Percentiles rank a stretch among this genome's conserved stretches.
phyloP scores from a whole-genome alignment of 2,113 vertebrate genomes.

The Sorex fumeus region DNA sequence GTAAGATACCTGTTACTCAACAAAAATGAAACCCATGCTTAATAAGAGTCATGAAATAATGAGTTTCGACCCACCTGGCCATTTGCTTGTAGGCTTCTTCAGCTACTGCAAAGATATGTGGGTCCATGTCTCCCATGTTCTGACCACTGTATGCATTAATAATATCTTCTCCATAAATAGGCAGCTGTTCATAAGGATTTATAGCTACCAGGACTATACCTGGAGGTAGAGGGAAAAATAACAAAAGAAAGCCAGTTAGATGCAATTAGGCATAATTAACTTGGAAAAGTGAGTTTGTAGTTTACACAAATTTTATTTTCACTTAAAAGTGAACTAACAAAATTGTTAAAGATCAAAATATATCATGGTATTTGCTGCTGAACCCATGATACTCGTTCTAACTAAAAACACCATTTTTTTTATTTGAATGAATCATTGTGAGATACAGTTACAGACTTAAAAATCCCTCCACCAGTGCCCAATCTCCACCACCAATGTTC shows the following conservation, averaged over 20 bases:
- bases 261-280: background rate
- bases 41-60: constrained; percentile 49
- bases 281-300: background rate
- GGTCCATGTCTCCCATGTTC: constrained; percentile 99
- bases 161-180: constrained; percentile 98
- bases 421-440: too few species aligned
- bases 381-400: constrained; percentile 24
- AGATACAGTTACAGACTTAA: too few species aligned
- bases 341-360: constrained; percentile 32
- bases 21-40: constrained; percentile 45
- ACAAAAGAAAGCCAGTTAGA: constrained; percentile 49
- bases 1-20: constrained; percentile 34
- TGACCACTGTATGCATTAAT: constrained; percentile 99
- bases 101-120: constrained; percentile 99
- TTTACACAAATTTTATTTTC: constrained; percentile 54
- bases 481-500: too few species aligned
- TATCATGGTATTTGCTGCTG: background rate
- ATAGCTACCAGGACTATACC: constrained; percentile 99
- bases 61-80: constrained; percentile 93
- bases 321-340: constrained; percentile 4
- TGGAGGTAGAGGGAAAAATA: constrained; percentile 77
- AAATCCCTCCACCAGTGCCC: too few species aligned
- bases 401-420: background rate
- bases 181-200: constrained; percentile 98
- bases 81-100: constrained; percentile 99